phyloP scores from a whole-genome alignment of 2,797 vertebrate species.

The Salarias fasciatus region DNA sequence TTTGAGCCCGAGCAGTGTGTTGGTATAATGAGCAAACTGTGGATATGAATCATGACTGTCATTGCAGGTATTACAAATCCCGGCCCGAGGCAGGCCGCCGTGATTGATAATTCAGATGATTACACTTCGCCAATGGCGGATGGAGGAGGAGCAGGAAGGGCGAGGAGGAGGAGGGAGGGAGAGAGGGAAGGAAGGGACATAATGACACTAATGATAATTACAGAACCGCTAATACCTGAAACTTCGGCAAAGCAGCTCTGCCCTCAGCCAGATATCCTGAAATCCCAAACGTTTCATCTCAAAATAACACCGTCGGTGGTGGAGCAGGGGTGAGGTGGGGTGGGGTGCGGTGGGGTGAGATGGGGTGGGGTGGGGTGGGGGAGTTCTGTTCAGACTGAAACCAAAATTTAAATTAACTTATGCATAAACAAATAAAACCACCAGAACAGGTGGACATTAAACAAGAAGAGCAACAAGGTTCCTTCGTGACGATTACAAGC shows the following conservation, averaged over 20 bases:
- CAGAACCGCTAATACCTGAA: conserved; percentile 65
- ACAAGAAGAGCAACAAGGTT: too few species aligned
- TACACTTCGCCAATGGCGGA: conserved; percentile 64
- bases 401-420: too few species aligned
- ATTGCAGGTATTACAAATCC: conserved; percentile 62
- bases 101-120: conserved; percentile 75
- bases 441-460: neutral
- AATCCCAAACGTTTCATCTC: conserved; percentile 1
- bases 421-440: too few species aligned
- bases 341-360: too few species aligned
- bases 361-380: too few species aligned
- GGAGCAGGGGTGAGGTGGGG: too few species aligned
- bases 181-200: conserved; percentile 45
- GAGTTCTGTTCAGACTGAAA: too few species aligned
- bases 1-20: conserved; percentile 16
- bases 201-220: conserved; percentile 73
- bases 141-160: conserved; percentile 38
- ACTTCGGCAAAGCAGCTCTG: conserved; percentile 31
- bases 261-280: conserved; percentile 27
- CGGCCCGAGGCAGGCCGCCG: conserved; percentile 36
- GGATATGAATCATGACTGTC: conserved; percentile 64
- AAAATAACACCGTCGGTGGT: neutral
- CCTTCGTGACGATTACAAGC: too few species aligned
- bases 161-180: conserved; percentile 23
- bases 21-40: conserved; percentile 60